phyloP scores from a whole-genome alignment of 2,113 vertebrate genomes.

The Heloderma charlesbogerti region DNA sequence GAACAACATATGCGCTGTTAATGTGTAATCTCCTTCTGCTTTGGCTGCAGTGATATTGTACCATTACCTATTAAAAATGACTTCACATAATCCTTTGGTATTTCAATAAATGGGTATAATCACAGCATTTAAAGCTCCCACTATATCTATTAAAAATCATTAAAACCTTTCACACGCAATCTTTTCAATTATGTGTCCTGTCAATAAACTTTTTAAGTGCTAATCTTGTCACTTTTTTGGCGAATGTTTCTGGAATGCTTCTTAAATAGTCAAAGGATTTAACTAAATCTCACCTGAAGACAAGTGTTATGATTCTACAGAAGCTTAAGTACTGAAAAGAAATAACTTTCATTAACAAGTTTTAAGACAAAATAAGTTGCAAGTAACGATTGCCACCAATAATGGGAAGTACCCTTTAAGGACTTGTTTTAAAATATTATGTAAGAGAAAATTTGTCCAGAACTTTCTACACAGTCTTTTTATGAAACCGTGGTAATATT shows the following conservation, averaged over 20 bases:
- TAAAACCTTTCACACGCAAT: slow-evolving; percentile 61
- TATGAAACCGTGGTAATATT: background rate
- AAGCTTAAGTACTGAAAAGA: slow-evolving; percentile 68
- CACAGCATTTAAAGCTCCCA: slow-evolving; percentile 50
- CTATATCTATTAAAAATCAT: slow-evolving; percentile 62
- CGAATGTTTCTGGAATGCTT: slow-evolving; percentile 75
- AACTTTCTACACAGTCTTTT: slow-evolving; percentile 49
- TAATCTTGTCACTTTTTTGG: slow-evolving; percentile 77
- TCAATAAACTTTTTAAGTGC: slow-evolving; percentile 71
- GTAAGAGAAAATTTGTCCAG: slow-evolving; percentile 41
- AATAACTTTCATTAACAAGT: slow-evolving; percentile 76
- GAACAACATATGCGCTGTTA: slow-evolving; percentile 40
- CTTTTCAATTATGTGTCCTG: slow-evolving; percentile 60
- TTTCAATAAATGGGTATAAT: slow-evolving; percentile 56
- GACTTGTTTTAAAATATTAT: slow-evolving; percentile 32
- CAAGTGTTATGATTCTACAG: slow-evolving; percentile 69
- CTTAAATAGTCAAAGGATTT: slow-evolving; percentile 79
- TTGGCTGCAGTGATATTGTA: slow-evolving; percentile 21
- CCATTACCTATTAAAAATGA: slow-evolving; percentile 43
- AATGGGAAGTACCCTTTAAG: slow-evolving; percentile 54
- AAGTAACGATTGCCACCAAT: slow-evolving; percentile 54
- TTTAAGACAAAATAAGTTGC: slow-evolving; percentile 70
- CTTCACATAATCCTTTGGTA: slow-evolving; percentile 33
- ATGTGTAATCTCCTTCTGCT: slow-evolving; percentile 42
- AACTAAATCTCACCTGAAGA: slow-evolving; percentile 78